Evolutionary conservation across 1,140 invertebrate species (phyloP).

Genomic region (Planococcus citri): DNA sequence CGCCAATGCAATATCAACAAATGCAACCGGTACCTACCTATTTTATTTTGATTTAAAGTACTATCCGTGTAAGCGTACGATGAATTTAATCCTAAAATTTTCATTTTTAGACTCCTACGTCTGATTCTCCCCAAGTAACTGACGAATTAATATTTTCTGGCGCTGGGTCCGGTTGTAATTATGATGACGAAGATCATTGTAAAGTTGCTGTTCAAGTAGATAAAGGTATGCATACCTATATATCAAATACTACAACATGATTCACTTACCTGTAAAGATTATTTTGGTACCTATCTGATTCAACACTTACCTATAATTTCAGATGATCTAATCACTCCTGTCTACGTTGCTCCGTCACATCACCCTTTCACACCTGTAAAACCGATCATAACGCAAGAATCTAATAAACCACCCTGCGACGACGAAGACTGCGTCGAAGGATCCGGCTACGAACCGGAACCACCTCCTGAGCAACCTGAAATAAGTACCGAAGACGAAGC

Average conservation of each 20-base stretch:
- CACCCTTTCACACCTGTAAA: slow-evolving; percentile 24
- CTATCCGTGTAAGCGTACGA: background rate
- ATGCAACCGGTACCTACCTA: slow-evolving; percentile 12
- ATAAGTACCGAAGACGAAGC: background rate
- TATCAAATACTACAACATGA: too few relatives aligned
- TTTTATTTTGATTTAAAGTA: background rate
- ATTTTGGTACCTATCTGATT: background rate
- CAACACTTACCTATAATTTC: background rate
- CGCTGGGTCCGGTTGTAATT: slow-evolving; percentile 72
- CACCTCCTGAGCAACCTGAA: background rate
- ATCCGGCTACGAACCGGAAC: slow-evolving; percentile 44
- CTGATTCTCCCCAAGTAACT: slow-evolving; percentile 58
- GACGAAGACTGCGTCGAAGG: slow-evolving; percentile 57
- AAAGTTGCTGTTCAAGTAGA: slow-evolving; percentile 49
- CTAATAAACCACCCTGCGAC: slow-evolving; percentile 47
- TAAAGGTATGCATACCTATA: background rate
- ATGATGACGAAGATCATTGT: slow-evolving; percentile 74
- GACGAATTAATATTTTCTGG: slow-evolving; percentile 81
- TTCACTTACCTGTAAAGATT: too few relatives aligned
- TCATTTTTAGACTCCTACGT: slow-evolving; percentile 59
- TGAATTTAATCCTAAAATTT: background rate
- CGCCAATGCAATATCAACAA: slow-evolving; percentile 11
- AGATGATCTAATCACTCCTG: slow-evolving; percentile 81
- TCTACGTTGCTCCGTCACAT: slow-evolving; percentile 67
- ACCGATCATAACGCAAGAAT: slow-evolving; percentile 12